Conservation (phyloP, 2,888 invertebrate species). For the Ectemnius lituratus region DNA sequence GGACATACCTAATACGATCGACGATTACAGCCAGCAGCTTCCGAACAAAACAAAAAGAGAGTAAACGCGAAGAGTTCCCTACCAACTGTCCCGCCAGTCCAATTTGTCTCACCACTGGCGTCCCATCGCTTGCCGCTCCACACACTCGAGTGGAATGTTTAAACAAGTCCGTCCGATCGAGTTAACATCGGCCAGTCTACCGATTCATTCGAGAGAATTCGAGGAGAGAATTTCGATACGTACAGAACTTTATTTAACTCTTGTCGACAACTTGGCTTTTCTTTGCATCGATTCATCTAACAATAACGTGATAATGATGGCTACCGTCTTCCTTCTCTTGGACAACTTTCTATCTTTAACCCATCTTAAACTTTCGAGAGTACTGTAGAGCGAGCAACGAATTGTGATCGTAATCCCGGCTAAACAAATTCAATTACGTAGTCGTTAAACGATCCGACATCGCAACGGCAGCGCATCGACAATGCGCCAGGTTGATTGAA, state of each 20-base stretch:
- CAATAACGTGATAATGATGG: neutral
- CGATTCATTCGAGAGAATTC: neutral
- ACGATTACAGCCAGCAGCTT: constrained; percentile 28
- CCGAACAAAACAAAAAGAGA: no score
- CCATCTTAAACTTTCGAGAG: neutral
- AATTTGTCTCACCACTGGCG: neutral
- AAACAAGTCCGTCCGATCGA: neutral
- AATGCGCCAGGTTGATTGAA: constrained; percentile 12
- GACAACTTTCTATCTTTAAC: no score
- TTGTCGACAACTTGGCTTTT: neutral
- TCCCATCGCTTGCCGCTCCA: neutral
- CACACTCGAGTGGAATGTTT: neutral
- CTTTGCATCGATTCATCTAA: neutral
- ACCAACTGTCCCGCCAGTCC: neutral
- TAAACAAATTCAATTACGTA: constrained; percentile 15
- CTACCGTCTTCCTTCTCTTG: neutral
- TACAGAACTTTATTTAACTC: neutral
- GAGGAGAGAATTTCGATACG: neutral
- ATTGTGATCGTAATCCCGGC: neutral
- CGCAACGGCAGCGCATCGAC: neutral
- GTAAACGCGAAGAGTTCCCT: no score
- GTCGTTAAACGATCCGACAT: constrained; percentile 5
- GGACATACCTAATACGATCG: constrained; percentile 44
- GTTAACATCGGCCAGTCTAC: no score
- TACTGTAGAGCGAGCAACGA: neutral